A percentile compares a stretch with the other conserved stretches of the same genome.
Conservation (phyloP, 64 coral and sea anemone genomes). For the Montipora efflorescens region DNA sequence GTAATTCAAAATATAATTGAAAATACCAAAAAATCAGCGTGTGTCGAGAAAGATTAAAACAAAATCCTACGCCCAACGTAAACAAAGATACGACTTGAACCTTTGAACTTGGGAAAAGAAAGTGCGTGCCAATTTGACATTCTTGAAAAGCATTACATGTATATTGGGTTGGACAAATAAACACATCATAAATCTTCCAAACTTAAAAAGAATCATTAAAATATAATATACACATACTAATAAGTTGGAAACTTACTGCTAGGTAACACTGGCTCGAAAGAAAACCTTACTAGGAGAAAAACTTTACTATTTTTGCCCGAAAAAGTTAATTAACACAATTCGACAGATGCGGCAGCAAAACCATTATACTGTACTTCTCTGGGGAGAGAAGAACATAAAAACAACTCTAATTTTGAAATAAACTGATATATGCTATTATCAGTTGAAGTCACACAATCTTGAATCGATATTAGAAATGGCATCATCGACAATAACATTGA, state of each 20-base stretch:
- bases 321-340: neutral
- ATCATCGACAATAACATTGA: neutral
- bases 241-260: neutral
- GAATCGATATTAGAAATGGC: constrained; percentile 1
- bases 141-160: neutral
- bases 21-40: neutral
- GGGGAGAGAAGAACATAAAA: neutral
- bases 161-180: neutral
- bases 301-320: too few relatives aligned
- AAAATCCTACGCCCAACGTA: neutral
- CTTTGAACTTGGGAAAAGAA: constrained; percentile 12
- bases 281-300: neutral
- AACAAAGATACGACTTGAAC: constrained; percentile 7
- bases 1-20: neutral
- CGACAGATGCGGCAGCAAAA: neutral
- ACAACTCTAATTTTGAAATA: neutral
- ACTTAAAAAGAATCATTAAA: neutral
- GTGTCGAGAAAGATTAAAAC: neutral
- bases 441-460: constrained; percentile 44
- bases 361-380: neutral
- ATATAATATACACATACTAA: constrained; percentile 7
- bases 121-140: neutral
- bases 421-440: neutral
- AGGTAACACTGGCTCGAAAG: constrained; percentile 1
- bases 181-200: neutral